Conservation (phyloP, 2,797 vertebrate genomes). For the Chromis chromis region DNA sequence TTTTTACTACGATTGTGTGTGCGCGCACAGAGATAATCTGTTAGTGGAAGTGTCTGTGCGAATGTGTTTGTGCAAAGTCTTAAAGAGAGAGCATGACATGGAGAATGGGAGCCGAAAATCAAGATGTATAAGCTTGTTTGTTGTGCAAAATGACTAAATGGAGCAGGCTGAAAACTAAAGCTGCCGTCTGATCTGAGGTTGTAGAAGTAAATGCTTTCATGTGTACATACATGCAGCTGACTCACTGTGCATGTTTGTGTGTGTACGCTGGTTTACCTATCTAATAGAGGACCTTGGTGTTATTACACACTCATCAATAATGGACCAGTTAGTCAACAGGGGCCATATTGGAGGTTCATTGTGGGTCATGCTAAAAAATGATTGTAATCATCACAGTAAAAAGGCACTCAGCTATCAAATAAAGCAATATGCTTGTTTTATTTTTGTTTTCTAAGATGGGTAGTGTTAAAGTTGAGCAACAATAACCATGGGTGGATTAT, state of each 20-base stretch:
- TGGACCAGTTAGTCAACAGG: not conserved
- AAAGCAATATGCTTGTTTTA: no score
- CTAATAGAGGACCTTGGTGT: not conserved
- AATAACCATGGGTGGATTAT: no score
- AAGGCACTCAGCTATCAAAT: no score
- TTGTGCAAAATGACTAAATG: constrained; percentile 11
- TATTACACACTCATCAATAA: not conserved
- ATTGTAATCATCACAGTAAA: no score
- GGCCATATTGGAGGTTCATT: no score
- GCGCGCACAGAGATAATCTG: constrained; percentile 11
- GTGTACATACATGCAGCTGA: not conserved
- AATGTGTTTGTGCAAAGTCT: constrained; percentile 26
- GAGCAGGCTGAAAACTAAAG: not conserved
- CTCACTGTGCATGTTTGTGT: not conserved
- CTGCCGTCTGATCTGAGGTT: not conserved
- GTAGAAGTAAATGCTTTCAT: not conserved
- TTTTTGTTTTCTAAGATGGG: no score
- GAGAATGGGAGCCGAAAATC: not conserved
- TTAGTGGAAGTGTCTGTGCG: constrained; percentile 8
- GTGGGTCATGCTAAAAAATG: no score
- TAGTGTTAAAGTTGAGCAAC: no score
- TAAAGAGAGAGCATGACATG: not conserved
- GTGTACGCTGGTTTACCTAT: not conserved
- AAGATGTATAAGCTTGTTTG: constrained; percentile 8
- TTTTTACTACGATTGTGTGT: constrained; percentile 39